Evolutionary conservation across 2,888 invertebrate genomes (phyloP), one percentile per base, ranked within the genome.

Genomic region (Trilocha varians): DNA sequence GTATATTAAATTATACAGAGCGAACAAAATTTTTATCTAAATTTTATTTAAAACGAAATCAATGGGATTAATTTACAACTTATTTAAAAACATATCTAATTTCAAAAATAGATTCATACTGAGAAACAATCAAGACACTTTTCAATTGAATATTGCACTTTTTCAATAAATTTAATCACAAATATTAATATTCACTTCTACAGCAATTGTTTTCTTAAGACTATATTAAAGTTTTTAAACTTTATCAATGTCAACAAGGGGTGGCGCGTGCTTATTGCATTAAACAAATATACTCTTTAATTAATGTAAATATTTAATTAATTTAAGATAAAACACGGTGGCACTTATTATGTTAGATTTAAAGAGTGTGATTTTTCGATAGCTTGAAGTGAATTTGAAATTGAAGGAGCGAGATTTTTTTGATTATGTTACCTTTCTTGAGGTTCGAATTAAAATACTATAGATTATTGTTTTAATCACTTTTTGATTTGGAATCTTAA

Each of bases 241-340:
- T 45, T 52, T 59, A 59, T 59, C 49, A 47, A 36, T 38, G 55
- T 50, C 45, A 62, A 59, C 61, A 64, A 35, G 65, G 62, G 62
- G 70, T 63, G 66, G 71, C 78, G 65, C 77, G 74, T 75, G 78
- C 73, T 66, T 55, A 66, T 74, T 75, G 65, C 71, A 69, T 67
- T 74, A 56, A 52, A 60, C 62, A 78, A 77, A 78, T 73, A 77
- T 50, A 53, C 49, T 49, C 16, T 38, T 32, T 16, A 47, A 44
- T 40, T 57, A n/a, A 57, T 53, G 54, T 55, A 42, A 38, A 46
- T 50, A 44, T 50, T 50, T 52, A 47, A 57, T 53, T 49, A 59
- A 49, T 55, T 45, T 47, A 40, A 53, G 50, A 51, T 54, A 45
- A 47, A 49, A 47, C 44, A 14, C 25, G 8, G 25, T 25, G 25